These are phyloP conservation scores for Lysiphlebus fabarum DNA, from an alignment of 1,140 invertebrate species.

Conservation along the genomic window DNA sequence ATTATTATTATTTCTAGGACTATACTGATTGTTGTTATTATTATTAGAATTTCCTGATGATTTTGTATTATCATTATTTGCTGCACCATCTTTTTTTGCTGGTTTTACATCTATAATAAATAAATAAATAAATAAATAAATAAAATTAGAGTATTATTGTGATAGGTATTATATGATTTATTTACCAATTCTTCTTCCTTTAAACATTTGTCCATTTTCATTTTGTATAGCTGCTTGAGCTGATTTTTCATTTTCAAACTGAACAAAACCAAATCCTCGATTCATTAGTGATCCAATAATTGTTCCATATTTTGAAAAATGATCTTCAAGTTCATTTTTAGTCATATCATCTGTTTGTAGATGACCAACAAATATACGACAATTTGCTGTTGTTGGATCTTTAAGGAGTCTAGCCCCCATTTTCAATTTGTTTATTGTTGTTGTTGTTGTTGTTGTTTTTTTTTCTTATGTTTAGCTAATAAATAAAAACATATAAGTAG, in stretches of 20 bases:
- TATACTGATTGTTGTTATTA: neutral
- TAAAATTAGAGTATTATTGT: too few species aligned
- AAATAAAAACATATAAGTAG: neutral
- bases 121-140: constrained; percentile 10
- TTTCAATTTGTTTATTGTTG: too few species aligned
- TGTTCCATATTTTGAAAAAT: constrained; percentile 71
- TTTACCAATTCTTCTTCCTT: constrained; percentile 63
- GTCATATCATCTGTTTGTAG: constrained; percentile 63
- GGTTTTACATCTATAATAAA: constrained; percentile 58
- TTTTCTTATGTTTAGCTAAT: too few species aligned
- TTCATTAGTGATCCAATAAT: constrained; percentile 70
- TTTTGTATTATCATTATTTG: constrained; percentile 17
- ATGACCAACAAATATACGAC: constrained; percentile 75
- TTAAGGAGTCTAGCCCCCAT: constrained; percentile 57
- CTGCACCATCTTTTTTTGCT: constrained; percentile 50
- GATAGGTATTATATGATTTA: too few species aligned
- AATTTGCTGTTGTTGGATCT: constrained; percentile 66
- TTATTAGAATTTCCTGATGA: neutral
- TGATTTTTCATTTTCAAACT: constrained; percentile 72
- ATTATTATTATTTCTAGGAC: neutral
- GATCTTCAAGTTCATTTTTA: constrained; percentile 68
- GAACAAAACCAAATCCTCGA: constrained; percentile 80
- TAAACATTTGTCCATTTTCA: constrained; percentile 67
- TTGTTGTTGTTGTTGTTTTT: too few species aligned
- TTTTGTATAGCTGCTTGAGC: constrained; percentile 70